Conservation (phyloP, 2,113 vertebrate species). For the human (Homo sapiens) region DNA sequence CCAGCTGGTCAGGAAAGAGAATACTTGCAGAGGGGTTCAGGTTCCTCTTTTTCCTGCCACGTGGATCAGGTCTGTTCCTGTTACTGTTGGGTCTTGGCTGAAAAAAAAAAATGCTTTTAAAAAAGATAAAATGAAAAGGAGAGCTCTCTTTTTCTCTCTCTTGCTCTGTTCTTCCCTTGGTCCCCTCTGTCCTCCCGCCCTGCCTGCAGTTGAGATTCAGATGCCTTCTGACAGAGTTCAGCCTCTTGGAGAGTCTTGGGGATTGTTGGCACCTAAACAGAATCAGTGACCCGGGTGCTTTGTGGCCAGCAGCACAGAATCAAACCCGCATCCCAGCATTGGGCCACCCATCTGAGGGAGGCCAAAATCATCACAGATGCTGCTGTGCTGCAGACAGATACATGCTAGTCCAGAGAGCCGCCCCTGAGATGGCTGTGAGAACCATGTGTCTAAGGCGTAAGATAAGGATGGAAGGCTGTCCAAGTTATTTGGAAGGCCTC, state of each 20-base stretch:
- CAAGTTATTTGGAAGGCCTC: background rate
- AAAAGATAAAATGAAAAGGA: constrained; percentile 60
- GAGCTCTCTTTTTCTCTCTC: constrained; percentile 44
- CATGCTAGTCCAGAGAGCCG: fast-evolving
- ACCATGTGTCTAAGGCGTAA: fast-evolving
- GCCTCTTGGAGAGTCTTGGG: background rate
- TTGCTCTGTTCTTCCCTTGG: background rate
- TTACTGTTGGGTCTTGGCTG: constrained; percentile 55
- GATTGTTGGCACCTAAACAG: constrained; percentile 55
- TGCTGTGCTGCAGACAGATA: background rate
- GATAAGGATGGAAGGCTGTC: background rate
- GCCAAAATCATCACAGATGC: background rate
- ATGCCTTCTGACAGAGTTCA: constrained; percentile 9
- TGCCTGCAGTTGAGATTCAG: background rate
- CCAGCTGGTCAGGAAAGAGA: constrained; percentile 62
- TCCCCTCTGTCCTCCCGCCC: background rate
- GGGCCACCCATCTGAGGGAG: background rate
- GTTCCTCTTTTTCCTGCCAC: constrained; percentile 19
- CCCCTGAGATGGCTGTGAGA: background rate
- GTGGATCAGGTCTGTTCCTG: constrained; percentile 37
- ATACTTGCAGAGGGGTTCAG: constrained; percentile 42
- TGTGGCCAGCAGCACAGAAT: background rate
- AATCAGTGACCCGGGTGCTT: constrained; percentile 73
- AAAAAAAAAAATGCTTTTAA: constrained; percentile 48
- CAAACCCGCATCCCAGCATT: background rate